Conservation (phyloP, 2,797 vertebrate genomes). For the Propithecus deckenii region DNA sequence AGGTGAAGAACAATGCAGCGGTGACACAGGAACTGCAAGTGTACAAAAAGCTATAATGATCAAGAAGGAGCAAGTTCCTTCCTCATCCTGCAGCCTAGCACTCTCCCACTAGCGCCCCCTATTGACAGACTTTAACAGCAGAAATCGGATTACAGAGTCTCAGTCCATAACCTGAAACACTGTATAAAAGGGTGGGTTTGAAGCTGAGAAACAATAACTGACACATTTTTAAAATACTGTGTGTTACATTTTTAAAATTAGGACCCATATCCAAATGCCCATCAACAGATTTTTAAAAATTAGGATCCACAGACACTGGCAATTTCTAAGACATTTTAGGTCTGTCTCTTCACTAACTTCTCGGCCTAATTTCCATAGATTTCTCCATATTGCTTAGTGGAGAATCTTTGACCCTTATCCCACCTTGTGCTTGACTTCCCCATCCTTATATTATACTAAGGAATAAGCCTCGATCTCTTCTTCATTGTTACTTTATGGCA, state of each 20-base stretch:
- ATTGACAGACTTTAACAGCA: neutral
- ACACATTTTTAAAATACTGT: neutral
- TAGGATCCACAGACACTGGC: neutral
- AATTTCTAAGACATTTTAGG: neutral
- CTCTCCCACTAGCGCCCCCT: neutral
- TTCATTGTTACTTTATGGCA: neutral
- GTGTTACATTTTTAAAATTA: neutral
- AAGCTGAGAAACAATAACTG: neutral
- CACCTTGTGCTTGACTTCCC: neutral
- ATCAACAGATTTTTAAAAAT: neutral
- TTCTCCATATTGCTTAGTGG: neutral
- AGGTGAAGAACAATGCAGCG: neutral
- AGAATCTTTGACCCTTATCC: neutral
- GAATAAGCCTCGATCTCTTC: neutral
- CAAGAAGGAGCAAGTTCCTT: neutral
- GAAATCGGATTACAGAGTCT: neutral
- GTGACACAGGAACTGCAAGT: neutral
- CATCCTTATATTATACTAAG: neutral
- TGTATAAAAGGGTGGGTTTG: neutral
- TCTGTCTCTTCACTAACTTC: neutral
- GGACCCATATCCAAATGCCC: neutral
- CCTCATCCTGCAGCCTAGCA: neutral
- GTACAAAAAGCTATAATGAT: neutral
- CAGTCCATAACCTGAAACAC: neutral
- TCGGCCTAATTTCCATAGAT: neutral